These are phyloP conservation scores for Alectoris magna DNA, from an alignment of 2,797 vertebrate species.

Conservation along the genomic window DNA sequence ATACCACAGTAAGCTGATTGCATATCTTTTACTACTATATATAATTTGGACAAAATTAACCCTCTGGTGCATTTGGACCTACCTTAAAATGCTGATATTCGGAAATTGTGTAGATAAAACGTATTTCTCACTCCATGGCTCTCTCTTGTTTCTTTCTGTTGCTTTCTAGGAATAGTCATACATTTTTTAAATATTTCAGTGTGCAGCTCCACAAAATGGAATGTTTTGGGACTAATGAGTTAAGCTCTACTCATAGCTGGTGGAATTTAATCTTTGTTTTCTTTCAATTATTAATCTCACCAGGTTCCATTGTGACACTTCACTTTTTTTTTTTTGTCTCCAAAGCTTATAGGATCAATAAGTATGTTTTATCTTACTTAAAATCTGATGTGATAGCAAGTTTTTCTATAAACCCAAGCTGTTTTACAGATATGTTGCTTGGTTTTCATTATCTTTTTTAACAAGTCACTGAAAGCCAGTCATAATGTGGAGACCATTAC, in stretches of 20 bases:
- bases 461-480: neutral
- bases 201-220: neutral
- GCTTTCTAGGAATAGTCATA: neutral
- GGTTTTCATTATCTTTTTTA: neutral
- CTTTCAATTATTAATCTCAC: neutral
- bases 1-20: slow-evolving; percentile 69
- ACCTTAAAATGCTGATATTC: neutral
- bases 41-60: neutral
- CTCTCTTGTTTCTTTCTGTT: neutral
- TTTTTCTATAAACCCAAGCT: neutral
- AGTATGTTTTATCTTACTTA: neutral
- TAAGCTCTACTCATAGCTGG: neutral
- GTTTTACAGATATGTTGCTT: neutral
- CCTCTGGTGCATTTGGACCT: neutral
- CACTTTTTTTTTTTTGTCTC: neutral
- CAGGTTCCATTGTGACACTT: neutral
- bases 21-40: neutral
- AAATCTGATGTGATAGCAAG: neutral
- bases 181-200: neutral
- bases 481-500: neutral
- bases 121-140: neutral
- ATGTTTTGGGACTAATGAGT: neutral
- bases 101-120: neutral
- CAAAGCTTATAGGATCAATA: neutral
- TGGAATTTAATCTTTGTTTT: neutral